Percentiles rank a stretch among this genome's conserved stretches.
phyloP scores from a whole-genome alignment of 1,140 invertebrate genomes.

The Drosophila carrolli region DNA sequence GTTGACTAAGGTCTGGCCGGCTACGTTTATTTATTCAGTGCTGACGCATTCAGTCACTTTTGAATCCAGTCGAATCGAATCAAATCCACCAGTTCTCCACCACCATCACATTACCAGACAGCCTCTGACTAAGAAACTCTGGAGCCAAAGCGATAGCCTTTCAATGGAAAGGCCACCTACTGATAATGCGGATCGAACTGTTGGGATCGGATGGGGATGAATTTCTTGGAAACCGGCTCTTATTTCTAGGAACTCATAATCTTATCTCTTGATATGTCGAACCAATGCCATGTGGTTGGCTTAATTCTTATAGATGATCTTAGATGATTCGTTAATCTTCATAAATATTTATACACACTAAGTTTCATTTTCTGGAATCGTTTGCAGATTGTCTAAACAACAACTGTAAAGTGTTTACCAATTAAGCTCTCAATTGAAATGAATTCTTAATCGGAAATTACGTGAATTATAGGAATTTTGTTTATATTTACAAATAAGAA shows the following conservation, averaged over 20 bases:
- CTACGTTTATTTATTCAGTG: constrained; percentile 43
- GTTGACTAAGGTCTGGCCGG: constrained; percentile 49
- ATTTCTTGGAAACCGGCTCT: constrained; percentile 24
- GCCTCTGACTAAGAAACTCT: constrained; percentile 48
- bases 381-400: too few relatives aligned
- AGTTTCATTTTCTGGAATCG: neutral
- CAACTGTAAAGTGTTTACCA: too few relatives aligned
- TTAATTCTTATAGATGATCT: constrained; percentile 17
- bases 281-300: constrained; percentile 4
- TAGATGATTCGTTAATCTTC: neutral
- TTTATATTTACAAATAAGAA: too few relatives aligned
- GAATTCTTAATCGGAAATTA: too few relatives aligned
- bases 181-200: constrained; percentile 27
- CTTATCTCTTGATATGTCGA: neutral
- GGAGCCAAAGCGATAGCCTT: constrained; percentile 27
- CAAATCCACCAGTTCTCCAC: neutral
- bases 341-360: constrained; percentile 9
- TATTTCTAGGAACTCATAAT: constrained; percentile 18
- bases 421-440: too few relatives aligned
- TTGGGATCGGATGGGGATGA: neutral
- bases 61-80: neutral
- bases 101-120: constrained; percentile 9
- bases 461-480: too few relatives aligned
- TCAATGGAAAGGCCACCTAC: constrained; percentile 20
- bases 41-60: constrained; percentile 39